Percentiles rank a stretch among this genome's conserved stretches.
phyloP scores from a whole-genome alignment of 1,140 invertebrate genomes.

The Pissodes strobi region DNA sequence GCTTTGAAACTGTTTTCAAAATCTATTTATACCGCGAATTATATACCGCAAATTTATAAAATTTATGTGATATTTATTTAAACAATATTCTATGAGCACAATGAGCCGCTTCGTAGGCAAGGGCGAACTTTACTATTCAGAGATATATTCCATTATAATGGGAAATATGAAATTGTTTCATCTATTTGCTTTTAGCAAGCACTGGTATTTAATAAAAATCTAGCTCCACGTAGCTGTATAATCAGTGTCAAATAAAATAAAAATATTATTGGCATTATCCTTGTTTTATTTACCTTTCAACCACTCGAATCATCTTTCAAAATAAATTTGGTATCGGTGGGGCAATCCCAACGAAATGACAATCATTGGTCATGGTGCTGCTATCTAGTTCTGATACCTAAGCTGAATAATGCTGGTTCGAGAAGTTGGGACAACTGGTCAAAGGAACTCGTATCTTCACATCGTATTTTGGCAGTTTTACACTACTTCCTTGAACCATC shows the following conservation, averaged over 20 bases:
- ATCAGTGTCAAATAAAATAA: slow-evolving; percentile 34
- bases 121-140: not conserved
- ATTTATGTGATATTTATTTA: slow-evolving; percentile 37
- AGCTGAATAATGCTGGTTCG: too few species aligned
- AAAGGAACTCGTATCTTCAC: too few species aligned
- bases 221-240: slow-evolving; percentile 35
- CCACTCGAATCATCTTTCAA: too few species aligned
- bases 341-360: too few species aligned
- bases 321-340: too few species aligned
- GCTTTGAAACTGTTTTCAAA: slow-evolving; percentile 16
- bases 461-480: too few species aligned
- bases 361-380: too few species aligned
- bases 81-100: slow-evolving; percentile 16
- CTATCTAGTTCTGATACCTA: too few species aligned
- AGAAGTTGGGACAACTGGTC: too few species aligned
- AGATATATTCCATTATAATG: not conserved
- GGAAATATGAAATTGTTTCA: not conserved
- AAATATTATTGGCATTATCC: slow-evolving; percentile 8
- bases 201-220: slow-evolving; percentile 28
- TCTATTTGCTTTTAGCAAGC: slow-evolving; percentile 30
- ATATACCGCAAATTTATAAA: slow-evolving; percentile 6
- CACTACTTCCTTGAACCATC: too few species aligned
- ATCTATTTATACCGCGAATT: slow-evolving; percentile 14
- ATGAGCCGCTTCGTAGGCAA: slow-evolving; percentile 16
- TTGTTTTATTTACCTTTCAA: slow-evolving; percentile 10